A percentile compares a stretch with the other conserved stretches of the same genome.
Conservation (phyloP, 2,797 vertebrate species). For the Sphenopsis melanotis region DNA sequence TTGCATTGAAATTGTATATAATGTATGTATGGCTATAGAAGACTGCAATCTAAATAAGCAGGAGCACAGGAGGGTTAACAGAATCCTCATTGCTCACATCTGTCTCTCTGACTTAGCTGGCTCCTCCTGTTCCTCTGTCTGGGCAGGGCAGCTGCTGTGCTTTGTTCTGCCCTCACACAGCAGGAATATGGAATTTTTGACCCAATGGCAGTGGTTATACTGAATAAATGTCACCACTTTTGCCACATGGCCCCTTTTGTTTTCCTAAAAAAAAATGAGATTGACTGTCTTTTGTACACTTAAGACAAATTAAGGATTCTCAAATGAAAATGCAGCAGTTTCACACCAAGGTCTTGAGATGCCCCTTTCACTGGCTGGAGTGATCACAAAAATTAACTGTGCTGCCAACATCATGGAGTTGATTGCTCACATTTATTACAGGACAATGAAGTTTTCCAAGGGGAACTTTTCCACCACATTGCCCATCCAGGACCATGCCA, state of each 20-base stretch:
- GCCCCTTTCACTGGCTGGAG: not conserved
- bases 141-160: not conserved
- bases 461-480: not conserved
- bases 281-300: not conserved
- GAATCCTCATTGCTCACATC: not conserved
- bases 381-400: not conserved
- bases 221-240: not conserved
- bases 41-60: not conserved
- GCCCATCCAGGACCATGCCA: not conserved
- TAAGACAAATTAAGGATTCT: not conserved
- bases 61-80: not conserved
- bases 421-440: not conserved
- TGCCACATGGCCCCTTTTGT: not conserved
- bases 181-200: not conserved
- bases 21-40: slow-evolving; percentile 1
- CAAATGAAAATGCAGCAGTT: not conserved
- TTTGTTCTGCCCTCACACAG: not conserved
- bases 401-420: not conserved
- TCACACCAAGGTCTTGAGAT: not conserved
- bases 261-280: not conserved
- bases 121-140: not conserved
- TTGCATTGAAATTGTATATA: slow-evolving; percentile 13
- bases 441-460: not conserved
- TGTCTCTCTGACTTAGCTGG: not conserved
- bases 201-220: not conserved